Evolutionary conservation across 1,140 invertebrate genomes (phyloP), one percentile per base, ranked within the genome.

Genomic region (Ceratina japonica): DNA sequence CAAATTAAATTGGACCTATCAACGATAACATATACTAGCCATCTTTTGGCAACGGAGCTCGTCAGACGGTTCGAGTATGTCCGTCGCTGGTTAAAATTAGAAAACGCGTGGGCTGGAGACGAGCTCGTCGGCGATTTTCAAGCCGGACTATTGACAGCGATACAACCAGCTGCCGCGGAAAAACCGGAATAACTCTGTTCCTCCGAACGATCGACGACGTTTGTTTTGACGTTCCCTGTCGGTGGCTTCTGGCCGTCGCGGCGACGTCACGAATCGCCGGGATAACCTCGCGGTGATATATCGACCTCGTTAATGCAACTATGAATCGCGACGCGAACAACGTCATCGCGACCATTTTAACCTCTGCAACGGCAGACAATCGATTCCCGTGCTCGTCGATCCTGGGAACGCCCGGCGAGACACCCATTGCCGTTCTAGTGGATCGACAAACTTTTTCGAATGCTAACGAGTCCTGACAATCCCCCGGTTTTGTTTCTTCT

Each of bases 221-320:
- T 58, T 49, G 63, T 75, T 44, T 58, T 16, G n/a, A 44, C 52
- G 52, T 66, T 58, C 0, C 24, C 37, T 10, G 37, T 44, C 0
- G 5, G 3, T 10, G 44, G 51, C 44, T 16, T 61, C 27, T 61
- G 7, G 5, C 20, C 71, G n/a, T 44, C 37, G 22, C 51, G 58
- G 71, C 61, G 56, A 49, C 69, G 37, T 37, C 56, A 37, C 51
- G 20, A 37, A 51, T 64, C 49, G 49, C 8, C 52, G n/a, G 22
- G 75, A 76, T 76, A 70, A 62, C 75, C 75, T 77, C 65, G 75
- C 24, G 24, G 44, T 37, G 66, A 62, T 77, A 22, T 77, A 70
- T 70, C 75, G 58, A 62, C 66, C 65, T 77, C 24, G 75, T 77
- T 77, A 62, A 70, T 52, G 66, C 31, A 56, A 74, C 61, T 44